Percentiles rank a stretch among this genome's conserved stretches.
Evolutionary conservation across 2,113 vertebrate genomes (phyloP).

Genomic region (Regulus satrapa): DNA sequence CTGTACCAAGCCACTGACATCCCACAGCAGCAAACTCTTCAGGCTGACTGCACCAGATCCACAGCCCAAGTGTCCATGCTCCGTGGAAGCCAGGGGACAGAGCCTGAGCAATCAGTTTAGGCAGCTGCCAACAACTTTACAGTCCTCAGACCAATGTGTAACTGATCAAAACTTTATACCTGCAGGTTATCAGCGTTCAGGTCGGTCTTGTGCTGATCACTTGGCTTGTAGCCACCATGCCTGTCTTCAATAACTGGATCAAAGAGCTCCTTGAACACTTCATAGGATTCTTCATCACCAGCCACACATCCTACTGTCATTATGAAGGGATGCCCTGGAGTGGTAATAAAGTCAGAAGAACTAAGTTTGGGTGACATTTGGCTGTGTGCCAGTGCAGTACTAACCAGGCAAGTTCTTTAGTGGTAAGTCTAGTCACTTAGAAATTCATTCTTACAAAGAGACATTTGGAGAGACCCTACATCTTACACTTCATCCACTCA

Average conservation of each 20-base stretch:
- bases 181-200: conserved; percentile 84
- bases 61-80: not conserved
- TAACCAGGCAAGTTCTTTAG: conserved; percentile 41
- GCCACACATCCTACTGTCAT: conserved; percentile 95
- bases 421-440: conserved; percentile 17
- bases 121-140: not conserved
- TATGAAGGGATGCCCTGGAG: conserved; percentile 91
- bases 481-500: not conserved
- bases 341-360: conserved; percentile 37
- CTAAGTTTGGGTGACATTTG: not conserved
- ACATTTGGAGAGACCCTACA: not conserved
- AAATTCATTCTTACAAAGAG: not conserved
- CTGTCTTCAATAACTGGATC: conserved; percentile 92
- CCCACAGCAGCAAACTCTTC: not conserved
- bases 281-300: conserved; percentile 92
- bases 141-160: not conserved
- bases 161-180: conserved; percentile 67
- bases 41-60: not conserved
- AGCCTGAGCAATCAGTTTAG: not conserved
- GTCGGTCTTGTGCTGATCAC: conserved; percentile 95
- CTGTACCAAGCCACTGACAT: not conserved
- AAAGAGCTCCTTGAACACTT: conserved; percentile 90
- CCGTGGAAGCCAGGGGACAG: accelerated
- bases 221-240: conserved; percentile 94
- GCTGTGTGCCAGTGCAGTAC: not conserved